A percentile compares a stretch with the other conserved stretches of the same genome.
Evolutionary conservation across 2,888 invertebrate species (phyloP).

Genomic region (Crocallis elinguaria): DNA sequence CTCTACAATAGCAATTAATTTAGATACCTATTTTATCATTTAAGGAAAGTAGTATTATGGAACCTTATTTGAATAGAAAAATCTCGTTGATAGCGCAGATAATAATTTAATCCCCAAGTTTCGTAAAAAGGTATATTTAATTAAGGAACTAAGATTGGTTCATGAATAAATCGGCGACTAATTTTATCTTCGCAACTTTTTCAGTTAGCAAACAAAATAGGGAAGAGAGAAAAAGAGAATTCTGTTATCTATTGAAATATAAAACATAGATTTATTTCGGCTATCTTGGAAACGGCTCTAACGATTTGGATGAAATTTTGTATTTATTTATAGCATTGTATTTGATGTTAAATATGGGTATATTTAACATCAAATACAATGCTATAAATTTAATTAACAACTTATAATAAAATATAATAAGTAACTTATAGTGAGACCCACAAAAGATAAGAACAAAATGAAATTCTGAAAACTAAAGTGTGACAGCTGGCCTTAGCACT

Average conservation of each 20-base stretch:
- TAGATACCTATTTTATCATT: not conserved
- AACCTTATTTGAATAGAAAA: not conserved
- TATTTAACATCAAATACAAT: no score
- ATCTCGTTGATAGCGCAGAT: slow-evolving; percentile 1
- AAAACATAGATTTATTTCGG: no score
- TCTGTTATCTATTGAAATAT: not conserved
- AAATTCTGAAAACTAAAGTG: no score
- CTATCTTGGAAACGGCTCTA: not conserved
- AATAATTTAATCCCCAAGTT: slow-evolving; percentile 19
- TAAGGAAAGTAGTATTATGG: not conserved
- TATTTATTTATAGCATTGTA: no score
- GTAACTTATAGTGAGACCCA: no score
- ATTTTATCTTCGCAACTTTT: slow-evolving; percentile 17
- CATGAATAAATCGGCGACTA: slow-evolving; percentile 30
- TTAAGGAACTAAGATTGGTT: slow-evolving; percentile 31
- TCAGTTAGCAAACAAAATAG: slow-evolving; percentile 20
- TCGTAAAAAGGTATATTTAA: slow-evolving; percentile 23
- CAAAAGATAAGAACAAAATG: no score
- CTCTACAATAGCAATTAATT: no score
- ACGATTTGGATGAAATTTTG: no score
- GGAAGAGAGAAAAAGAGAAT: not conserved
- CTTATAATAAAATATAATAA: no score
- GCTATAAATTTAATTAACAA: no score
- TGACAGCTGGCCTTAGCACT: no score
- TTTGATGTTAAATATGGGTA: no score